A percentile compares a stretch with the other conserved stretches of the same genome.
Conservation (phyloP, 1,140 invertebrate species). For the Nasonia longicornis region DNA sequence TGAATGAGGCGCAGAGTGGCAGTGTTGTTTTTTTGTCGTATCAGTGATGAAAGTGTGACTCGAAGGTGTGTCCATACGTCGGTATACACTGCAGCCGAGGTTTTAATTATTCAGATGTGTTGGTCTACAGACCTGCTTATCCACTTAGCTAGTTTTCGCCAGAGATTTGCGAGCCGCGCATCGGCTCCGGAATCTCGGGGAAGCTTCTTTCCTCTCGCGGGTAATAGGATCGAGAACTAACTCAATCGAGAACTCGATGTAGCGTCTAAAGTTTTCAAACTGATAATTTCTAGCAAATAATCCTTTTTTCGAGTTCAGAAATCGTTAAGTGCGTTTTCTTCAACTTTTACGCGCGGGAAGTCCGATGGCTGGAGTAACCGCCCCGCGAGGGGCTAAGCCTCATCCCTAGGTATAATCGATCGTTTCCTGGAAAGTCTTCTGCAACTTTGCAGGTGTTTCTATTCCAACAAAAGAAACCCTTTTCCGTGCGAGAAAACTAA, state of each 20-base stretch:
- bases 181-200: neutral
- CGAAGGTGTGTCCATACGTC: too few species aligned
- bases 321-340: conserved; percentile 30
- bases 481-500: neutral
- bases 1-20: neutral
- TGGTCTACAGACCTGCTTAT: neutral
- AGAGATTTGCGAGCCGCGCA: neutral
- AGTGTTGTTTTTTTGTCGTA: too few species aligned
- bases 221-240: conserved; percentile 9
- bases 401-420: conserved; percentile 11
- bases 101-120: too few species aligned
- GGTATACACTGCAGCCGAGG: too few species aligned
- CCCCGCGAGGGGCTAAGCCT: neutral
- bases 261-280: conserved; percentile 20
- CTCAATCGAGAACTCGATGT: conserved; percentile 34
- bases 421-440: neutral
- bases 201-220: conserved; percentile 14
- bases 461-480: neutral
- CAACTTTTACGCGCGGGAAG: neutral
- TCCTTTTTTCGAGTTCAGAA: conserved; percentile 28
- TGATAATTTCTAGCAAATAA: conserved; percentile 26
- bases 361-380: neutral
- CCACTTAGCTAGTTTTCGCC: neutral
- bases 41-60: too few species aligned
- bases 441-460: neutral